Base-by-base conservation (phyloP, 2,888 invertebrate genomes). In the Drosophila colorata region DNA sequence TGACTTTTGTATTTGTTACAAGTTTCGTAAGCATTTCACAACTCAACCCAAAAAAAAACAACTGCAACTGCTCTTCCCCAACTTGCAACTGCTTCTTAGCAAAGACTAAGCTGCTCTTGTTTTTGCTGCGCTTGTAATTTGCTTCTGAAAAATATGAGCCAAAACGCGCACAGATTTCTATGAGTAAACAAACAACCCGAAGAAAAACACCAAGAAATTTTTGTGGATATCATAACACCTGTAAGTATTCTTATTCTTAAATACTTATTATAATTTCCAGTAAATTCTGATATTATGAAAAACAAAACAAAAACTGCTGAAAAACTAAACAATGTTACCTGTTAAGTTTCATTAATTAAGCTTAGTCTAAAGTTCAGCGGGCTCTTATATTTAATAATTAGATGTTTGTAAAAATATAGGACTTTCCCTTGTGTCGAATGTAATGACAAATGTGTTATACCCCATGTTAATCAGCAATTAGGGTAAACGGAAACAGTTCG, bases 1-100 rank as follows among this genome's bases (percentile, higher is more conserved):
- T 88, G 86, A 83, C 80, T 87, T 82, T 88, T 81, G 78, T 82
- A 82, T 88, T 82, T 80, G 87, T 85, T 85, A 79, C 80, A 80
- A 76, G 69, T 85, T 73, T 63, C 63, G 75, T 65, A 76, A 75
- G 75, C 74, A 77, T 73, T 77, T 73, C 69, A 69, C 75, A 78
- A 74, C 76, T 66, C 65, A 74, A 57, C 61, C 78, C 73, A 66
- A 61, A 66, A 71, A 31, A 31, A 33, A 33, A 33, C 33, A 13
- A 49, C 56, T 72, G 71, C 74, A 75, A 63, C 56, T 28, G 7
- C 20, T 16, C 49, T 7, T 40, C n/a, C 13, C 47, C 18, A 11
- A 23, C 55, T 55, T 33, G 48, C 46, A 73, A 73, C 68, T 73
- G 16, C 60, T 41, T 40, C 49, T 56, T 59, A 59, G 67, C 65